These are phyloP conservation scores for Tupaia tana DNA, from an alignment of 2,113 vertebrate species.

Conservation along the genomic window DNA sequence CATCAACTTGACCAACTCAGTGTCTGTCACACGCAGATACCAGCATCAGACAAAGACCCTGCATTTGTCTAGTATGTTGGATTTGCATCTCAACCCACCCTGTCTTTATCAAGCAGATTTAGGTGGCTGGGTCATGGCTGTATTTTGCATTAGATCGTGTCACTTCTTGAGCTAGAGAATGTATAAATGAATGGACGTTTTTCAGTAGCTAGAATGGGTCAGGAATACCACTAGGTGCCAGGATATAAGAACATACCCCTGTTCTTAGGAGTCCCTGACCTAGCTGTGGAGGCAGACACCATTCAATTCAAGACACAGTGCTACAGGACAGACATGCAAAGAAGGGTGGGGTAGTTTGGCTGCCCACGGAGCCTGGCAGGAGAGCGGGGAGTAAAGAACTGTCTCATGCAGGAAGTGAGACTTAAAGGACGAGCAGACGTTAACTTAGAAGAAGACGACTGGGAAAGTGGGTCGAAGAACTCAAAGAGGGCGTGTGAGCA, in stretches of 20 bases:
- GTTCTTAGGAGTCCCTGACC: neutral
- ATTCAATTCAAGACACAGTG: neutral
- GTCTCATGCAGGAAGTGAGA: neutral
- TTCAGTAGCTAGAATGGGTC: neutral
- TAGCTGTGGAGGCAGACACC: neutral
- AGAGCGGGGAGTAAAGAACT: neutral
- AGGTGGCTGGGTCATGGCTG: neutral
- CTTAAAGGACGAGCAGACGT: neutral
- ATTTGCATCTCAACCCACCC: neutral
- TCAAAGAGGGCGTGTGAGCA: neutral
- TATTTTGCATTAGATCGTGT: constrained; percentile 15
- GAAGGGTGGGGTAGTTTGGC: no score
- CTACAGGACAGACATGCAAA: neutral
- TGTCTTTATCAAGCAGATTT: neutral
- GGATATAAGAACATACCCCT: neutral
- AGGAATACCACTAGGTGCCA: neutral
- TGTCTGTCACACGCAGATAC: neutral
- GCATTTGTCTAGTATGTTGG: neutral
- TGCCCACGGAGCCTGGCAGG: neutral
- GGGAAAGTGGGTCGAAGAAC: neutral
- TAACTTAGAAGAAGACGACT: neutral
- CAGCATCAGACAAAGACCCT: neutral
- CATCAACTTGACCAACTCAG: neutral
- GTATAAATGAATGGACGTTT: neutral
- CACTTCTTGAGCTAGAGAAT: constrained; percentile 31